Evolutionary conservation across 2,888 invertebrate genomes (phyloP), one percentile per base, ranked within the genome.

Genomic region (Cancer borealis): DNA sequence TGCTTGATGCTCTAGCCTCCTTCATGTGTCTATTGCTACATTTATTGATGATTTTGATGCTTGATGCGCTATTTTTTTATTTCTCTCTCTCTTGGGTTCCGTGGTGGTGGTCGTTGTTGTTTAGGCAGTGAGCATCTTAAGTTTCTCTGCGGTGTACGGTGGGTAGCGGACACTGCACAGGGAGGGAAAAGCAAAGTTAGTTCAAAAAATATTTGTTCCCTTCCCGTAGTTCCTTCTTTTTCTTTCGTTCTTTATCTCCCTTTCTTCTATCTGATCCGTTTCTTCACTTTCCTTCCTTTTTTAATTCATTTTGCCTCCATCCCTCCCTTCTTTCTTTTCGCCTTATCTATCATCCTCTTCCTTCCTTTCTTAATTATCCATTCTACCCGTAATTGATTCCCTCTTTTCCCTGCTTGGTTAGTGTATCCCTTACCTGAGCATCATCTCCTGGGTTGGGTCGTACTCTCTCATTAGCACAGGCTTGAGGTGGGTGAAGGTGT

Each of bases 401-500:
- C 26, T 30, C 66, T 30, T 66, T 17, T 73, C 91, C 6, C 66
- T 91, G 10, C 60, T 66, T 79, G 45, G 12, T 17, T 17, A 54
- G 12, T 3, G 14, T 17, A 14, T 45, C 4, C 4, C n/a, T 88
- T 26, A 93, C 93, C 88, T 54, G 21, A 84, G 60, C 3, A 60
- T 46, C 91, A 88, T 93, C 21, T 93, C 93, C 21, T 92, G 47
- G 21, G 92, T 12, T 4, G 88, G 21, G 66, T 93, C 92, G 88
- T 93, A 93, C 14, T 30, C 39, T 8, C 93, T 39, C 0, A 12
- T 12, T 46, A 93, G 92, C 49, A 91, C 91, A 30, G 93, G 21
- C 49, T 93, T 93, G 87, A n/a, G n/a, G 66, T 93, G 93, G 3
- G 92, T 54, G 66, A 93, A 93, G 26, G 99, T 98, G 96, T 99